A percentile compares a stretch with the other conserved stretches of the same genome.
phyloP scores from a whole-genome alignment of 2,113 vertebrate species.

The Macquaria australasica region DNA sequence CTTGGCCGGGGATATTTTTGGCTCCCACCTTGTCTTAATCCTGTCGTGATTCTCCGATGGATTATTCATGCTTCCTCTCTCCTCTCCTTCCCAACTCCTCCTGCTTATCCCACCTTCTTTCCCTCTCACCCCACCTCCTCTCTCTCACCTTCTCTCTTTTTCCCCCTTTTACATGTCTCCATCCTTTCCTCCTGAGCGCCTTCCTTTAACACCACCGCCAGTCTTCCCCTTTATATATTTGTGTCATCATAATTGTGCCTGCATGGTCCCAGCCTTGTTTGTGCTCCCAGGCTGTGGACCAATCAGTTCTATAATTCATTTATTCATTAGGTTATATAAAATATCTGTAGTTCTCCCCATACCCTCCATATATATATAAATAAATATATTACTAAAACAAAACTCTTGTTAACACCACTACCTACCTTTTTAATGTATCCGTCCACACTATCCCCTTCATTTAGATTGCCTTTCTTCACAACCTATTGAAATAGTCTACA shows the following conservation, averaged over 20 bases:
- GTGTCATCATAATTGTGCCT: conserved; percentile 19
- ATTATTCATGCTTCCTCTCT: conserved; percentile 73
- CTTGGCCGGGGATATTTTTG: conserved; percentile 74
- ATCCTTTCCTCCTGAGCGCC: conserved; percentile 17
- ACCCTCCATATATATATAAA: conserved; percentile 26
- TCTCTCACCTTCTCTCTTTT: conserved; percentile 40
- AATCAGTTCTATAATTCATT: conserved; percentile 17
- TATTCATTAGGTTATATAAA: background rate
- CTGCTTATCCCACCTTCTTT: conserved; percentile 29
- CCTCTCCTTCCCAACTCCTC: conserved; percentile 4
- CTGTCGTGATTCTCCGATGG: conserved; percentile 69
- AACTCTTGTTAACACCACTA: conserved; percentile 27
- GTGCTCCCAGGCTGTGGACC: conserved; percentile 6
- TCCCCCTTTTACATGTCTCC: conserved; percentile 46
- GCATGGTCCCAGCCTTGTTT: background rate
- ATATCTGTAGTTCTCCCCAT: conserved; percentile 17
- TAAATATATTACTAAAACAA: conserved; percentile 22
- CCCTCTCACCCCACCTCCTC: conserved; percentile 25
- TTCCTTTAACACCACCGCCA: conserved; percentile 26
- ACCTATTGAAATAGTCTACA: conserved; percentile 20
- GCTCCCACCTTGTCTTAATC: conserved; percentile 77
- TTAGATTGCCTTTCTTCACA: conserved; percentile 14
- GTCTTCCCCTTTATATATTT: conserved; percentile 18
- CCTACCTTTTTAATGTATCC: conserved; percentile 20
- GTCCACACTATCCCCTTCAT: conserved; percentile 4